A percentile compares a stretch with the other conserved stretches of the same genome.
Evolutionary conservation across 2,113 vertebrate genomes (phyloP).

Genomic region (Peromyscus leucopus): DNA sequence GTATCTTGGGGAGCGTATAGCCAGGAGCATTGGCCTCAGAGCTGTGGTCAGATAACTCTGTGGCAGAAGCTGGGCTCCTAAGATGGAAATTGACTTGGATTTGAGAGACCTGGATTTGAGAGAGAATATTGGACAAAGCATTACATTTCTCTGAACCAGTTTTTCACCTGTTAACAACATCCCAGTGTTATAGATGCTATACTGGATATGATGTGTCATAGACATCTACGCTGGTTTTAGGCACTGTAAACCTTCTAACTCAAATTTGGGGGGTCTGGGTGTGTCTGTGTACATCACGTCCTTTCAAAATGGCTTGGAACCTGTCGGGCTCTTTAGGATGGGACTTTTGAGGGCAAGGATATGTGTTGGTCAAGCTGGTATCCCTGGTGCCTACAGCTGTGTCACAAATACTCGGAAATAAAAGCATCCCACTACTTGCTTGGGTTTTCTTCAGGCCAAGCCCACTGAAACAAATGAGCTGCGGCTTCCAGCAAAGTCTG

Average conservation of each 20-base stretch:
- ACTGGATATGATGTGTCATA: neutral
- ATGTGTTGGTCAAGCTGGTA: neutral
- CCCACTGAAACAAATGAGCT: neutral
- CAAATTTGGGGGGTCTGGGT: neutral
- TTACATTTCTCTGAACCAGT: neutral
- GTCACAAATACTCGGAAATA: slow-evolving; percentile 2
- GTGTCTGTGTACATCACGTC: slow-evolving; percentile 5
- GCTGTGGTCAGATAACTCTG: neutral
- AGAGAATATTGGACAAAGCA: neutral
- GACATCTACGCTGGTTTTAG: neutral
- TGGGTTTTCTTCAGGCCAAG: slow-evolving; percentile 8
- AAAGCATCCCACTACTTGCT: neutral
- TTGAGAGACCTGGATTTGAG: neutral
- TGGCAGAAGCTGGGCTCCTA: neutral
- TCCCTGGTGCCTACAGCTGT: neutral
- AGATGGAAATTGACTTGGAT: neutral
- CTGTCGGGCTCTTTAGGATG: neutral
- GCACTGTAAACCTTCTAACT: neutral
- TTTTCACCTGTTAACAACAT: neutral
- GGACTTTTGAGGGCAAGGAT: neutral
- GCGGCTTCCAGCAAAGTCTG: neutral
- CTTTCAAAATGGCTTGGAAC: neutral
- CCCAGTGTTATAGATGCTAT: neutral
- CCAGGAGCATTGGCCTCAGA: neutral
- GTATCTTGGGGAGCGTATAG: neutral